Evolutionary conservation across 2,888 invertebrate genomes (phyloP).

Genomic region (Aleiodes testaceus): DNA sequence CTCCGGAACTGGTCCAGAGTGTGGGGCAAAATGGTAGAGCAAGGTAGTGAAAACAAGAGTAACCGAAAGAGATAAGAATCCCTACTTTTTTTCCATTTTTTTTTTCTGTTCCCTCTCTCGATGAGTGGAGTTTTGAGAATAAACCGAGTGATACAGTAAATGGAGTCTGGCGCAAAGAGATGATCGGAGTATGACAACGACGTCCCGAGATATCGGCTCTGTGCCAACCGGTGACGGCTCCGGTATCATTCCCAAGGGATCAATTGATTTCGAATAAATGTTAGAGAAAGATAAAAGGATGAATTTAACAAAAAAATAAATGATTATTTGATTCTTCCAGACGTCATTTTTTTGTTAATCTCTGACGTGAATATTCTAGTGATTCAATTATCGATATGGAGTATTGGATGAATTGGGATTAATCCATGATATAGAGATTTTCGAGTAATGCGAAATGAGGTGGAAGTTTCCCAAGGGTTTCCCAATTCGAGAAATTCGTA

Average conservation of each 20-base stretch:
- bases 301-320: not conserved
- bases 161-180: slow-evolving; percentile 43
- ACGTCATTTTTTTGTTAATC: not conserved
- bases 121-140: slow-evolving; percentile 17
- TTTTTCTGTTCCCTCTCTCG: not conserved
- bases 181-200: slow-evolving; percentile 22
- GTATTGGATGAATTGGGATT: too few species aligned
- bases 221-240: slow-evolving; percentile 71
- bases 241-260: slow-evolving; percentile 62
- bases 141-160: slow-evolving; percentile 41
- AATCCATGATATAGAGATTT: not conserved
- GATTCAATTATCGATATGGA: too few species aligned
- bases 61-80: slow-evolving; percentile 37
- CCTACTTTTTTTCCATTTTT: slow-evolving; percentile 13
- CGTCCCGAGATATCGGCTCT: slow-evolving; percentile 58
- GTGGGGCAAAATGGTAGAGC: slow-evolving; percentile 33
- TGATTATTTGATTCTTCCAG: not conserved
- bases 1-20: slow-evolving; percentile 55
- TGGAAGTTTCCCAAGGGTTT: slow-evolving; percentile 3
- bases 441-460: not conserved
- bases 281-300: not conserved
- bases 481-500: not conserved
- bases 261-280: not conserved
- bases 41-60: slow-evolving; percentile 38
- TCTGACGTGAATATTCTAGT: not conserved